Evolutionary conservation across 1,140 invertebrate genomes (phyloP).

Genomic region (Drosophila pseudoananassae): DNA sequence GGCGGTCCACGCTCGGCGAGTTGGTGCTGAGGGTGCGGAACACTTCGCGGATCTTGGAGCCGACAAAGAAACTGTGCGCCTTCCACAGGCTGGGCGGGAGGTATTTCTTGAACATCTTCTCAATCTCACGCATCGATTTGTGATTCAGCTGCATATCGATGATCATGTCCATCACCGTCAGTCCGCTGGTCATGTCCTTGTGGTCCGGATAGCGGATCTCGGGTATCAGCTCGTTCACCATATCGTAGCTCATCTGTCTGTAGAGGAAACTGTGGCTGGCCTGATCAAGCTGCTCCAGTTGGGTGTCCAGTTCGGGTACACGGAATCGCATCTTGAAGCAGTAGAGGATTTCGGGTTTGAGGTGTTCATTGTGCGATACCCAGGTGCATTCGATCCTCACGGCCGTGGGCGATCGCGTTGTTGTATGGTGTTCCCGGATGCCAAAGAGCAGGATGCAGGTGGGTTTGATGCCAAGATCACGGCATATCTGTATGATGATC

Average conservation of each 20-base stretch:
- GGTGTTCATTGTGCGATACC: conserved; percentile 86
- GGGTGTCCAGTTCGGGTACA: conserved; percentile 86
- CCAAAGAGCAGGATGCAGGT: conserved; percentile 91
- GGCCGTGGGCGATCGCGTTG: conserved; percentile 1
- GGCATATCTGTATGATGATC: conserved; percentile 89
- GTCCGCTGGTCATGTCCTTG: conserved; percentile 90
- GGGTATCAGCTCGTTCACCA: conserved; percentile 90
- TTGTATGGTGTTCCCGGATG: conserved; percentile 80
- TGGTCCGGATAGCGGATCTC: conserved; percentile 91
- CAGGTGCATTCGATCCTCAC: conserved; percentile 59
- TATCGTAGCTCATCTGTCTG: conserved; percentile 92
- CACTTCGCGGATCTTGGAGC: conserved; percentile 89
- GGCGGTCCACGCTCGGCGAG: conserved; percentile 87
- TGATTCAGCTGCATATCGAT: conserved; percentile 90
- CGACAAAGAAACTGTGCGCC: conserved; percentile 90
- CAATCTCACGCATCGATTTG: conserved; percentile 86
- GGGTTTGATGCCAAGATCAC: conserved; percentile 89
- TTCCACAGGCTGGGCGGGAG: conserved; percentile 91
- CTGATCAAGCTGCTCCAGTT: conserved; percentile 88
- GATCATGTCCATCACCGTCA: conserved; percentile 94
- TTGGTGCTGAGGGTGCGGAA: conserved; percentile 87
- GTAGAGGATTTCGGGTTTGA: conserved; percentile 86
- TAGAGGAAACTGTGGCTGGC: conserved; percentile 94
- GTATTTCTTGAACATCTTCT: conserved; percentile 91
- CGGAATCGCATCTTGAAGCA: conserved; percentile 92